Conservation (phyloP, 2,113 vertebrate genomes). For the Paraplagusia blochii region DNA sequence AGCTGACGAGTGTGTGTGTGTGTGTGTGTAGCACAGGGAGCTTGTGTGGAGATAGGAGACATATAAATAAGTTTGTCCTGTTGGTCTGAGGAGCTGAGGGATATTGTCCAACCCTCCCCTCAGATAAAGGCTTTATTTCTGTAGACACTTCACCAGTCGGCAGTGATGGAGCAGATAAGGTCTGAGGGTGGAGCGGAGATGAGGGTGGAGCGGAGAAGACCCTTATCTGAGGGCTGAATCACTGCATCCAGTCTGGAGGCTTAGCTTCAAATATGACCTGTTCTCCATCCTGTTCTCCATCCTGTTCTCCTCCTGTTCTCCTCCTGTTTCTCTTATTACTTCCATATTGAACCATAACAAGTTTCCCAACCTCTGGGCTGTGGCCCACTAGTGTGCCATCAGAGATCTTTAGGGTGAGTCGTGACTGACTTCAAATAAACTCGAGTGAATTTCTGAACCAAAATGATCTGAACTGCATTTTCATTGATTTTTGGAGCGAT, state of each 20-base stretch:
- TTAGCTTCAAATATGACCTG: slow-evolving; percentile 25
- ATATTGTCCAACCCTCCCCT: slow-evolving; percentile 47
- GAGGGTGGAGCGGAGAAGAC: slow-evolving; percentile 23
- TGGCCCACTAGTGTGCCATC: too few species aligned
- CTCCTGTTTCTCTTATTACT: too few species aligned
- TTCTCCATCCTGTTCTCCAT: slow-evolving; percentile 4
- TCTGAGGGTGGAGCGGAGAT: slow-evolving; percentile 27
- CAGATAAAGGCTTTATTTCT: slow-evolving; percentile 57
- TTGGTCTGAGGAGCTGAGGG: slow-evolving; percentile 10
- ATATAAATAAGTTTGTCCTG: background rate
- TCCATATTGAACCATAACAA: too few species aligned
- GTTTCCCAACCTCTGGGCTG: too few species aligned
- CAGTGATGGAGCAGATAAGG: slow-evolving; percentile 37
- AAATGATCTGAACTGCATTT: too few species aligned
- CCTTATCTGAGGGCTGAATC: too few species aligned
- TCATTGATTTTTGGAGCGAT: too few species aligned
- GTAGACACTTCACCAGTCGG: slow-evolving; percentile 45
- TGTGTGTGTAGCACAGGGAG: slow-evolving; percentile 6
- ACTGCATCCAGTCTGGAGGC: slow-evolving; percentile 3
- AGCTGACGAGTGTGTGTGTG: slow-evolving; percentile 13
- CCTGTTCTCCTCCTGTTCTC: slow-evolving; percentile 5
- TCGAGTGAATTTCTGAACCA: too few species aligned
- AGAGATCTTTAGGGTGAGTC: too few species aligned
- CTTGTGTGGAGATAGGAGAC: slow-evolving; percentile 11
- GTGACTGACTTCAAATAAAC: too few species aligned